Conservation (phyloP, 2,797 vertebrate species). For the Kryptopterus vitreolus region DNA sequence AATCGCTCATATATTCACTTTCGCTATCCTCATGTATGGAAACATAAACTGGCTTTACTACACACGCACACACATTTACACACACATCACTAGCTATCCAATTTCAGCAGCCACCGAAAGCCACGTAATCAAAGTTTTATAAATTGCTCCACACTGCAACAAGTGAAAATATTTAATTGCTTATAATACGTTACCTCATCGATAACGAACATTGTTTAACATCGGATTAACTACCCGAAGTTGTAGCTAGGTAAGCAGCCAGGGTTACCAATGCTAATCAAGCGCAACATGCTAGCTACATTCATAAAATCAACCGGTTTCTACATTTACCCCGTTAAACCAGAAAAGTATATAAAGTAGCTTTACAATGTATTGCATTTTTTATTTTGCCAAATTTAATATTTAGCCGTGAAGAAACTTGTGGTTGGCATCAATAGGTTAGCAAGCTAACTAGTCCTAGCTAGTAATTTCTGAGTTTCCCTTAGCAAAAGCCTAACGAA, state of each 20-base stretch:
- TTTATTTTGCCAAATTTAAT: background rate
- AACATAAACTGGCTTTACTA: background rate
- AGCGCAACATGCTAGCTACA: constrained; percentile 25
- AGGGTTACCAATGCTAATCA: constrained; percentile 12
- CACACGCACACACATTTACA: too few species aligned
- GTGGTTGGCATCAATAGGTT: background rate
- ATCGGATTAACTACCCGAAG: background rate
- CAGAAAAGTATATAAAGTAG: background rate
- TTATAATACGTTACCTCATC: background rate
- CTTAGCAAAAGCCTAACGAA: background rate
- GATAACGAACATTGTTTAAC: background rate
- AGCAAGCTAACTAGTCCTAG: constrained; percentile 30
- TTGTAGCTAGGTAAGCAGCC: background rate
- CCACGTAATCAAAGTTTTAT: background rate
- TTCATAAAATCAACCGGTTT: background rate
- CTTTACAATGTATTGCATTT: background rate
- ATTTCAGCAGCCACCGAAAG: background rate
- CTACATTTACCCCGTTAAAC: background rate
- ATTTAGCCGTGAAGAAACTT: background rate
- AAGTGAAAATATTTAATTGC: background rate
- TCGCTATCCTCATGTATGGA: background rate
- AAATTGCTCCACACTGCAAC: background rate
- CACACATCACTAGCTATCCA: too few species aligned
- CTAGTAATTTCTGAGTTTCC: background rate
- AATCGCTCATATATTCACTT: background rate